Percentiles rank a stretch among this genome's conserved stretches.
These are phyloP conservation scores for Gallinago paraguaiae DNA, from an alignment of 2,113 vertebrate genomes.

Conservation along the genomic window DNA sequence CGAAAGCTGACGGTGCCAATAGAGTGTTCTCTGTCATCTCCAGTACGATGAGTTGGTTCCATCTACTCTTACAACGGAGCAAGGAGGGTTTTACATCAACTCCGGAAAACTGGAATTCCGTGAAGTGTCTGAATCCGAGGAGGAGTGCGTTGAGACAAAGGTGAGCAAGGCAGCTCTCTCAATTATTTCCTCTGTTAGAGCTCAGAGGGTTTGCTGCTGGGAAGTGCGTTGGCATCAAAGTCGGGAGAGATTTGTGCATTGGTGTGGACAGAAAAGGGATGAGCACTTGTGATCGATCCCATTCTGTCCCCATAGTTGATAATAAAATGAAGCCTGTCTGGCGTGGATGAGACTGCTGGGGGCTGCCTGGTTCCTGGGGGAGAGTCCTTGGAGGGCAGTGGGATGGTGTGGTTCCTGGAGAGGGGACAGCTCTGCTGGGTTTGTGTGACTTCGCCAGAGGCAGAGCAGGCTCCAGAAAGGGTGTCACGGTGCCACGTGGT, in stretches of 20 bases:
- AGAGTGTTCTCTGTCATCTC: neutral
- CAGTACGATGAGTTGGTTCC: slow-evolving; percentile 98
- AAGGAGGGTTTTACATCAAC: slow-evolving; percentile 97
- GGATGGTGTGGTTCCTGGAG: neutral
- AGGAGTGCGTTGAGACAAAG: slow-evolving; percentile 80
- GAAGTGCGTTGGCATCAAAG: neutral
- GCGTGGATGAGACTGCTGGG: neutral
- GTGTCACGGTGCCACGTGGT: no score
- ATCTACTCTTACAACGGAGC: slow-evolving; percentile 88
- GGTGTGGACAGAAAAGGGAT: neutral
- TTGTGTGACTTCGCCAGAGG: neutral
- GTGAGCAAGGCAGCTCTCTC: slow-evolving; percentile 67
- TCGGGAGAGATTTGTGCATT: neutral
- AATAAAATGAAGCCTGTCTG: neutral
- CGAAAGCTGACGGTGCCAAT: neutral
- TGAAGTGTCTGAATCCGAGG: slow-evolving; percentile 84
- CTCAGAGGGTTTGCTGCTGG: neutral
- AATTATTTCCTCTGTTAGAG: neutral
- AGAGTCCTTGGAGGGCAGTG: accelerated
- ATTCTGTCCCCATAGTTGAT: neutral
- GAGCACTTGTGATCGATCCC: neutral
- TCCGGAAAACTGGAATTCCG: slow-evolving; percentile 90
- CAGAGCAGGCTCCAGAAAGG: accelerated
- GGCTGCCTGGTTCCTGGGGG: neutral
- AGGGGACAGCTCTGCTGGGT: neutral